Evolutionary conservation across 2,113 vertebrate genomes (phyloP).

Genomic region (Colaptes auratus): DNA sequence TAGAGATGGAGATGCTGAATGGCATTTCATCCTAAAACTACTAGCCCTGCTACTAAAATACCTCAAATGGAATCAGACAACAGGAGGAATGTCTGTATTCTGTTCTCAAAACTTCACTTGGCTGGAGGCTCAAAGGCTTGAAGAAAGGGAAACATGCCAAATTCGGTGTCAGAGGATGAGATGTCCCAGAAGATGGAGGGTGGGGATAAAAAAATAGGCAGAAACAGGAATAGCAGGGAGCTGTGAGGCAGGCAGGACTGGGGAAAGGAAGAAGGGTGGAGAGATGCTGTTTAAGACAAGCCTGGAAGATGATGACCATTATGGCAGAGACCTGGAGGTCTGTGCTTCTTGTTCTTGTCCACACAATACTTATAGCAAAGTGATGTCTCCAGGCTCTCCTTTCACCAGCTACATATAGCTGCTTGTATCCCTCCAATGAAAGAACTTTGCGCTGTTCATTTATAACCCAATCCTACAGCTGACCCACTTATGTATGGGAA

Average conservation of each 20-base stretch:
- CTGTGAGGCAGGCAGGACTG: background rate
- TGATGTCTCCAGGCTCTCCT: background rate
- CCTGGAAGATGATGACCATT: background rate
- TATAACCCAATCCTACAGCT: background rate
- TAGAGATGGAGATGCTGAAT: background rate
- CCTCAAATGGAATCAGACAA: background rate
- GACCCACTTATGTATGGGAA: background rate
- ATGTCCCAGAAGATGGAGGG: background rate
- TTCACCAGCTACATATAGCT: background rate
- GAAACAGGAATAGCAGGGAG: background rate
- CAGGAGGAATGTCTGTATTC: background rate
- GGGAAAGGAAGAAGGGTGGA: background rate
- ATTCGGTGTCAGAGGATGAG: background rate
- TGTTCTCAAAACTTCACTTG: background rate
- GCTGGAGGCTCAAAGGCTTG: background rate
- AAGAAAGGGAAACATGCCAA: background rate
- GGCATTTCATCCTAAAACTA: background rate
- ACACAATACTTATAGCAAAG: background rate
- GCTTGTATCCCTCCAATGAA: background rate
- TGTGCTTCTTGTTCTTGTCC: background rate
- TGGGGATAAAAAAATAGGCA: background rate
- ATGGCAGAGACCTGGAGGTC: background rate
- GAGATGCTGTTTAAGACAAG: background rate
- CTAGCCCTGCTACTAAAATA: background rate
- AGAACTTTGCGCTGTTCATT: accelerated